A percentile compares a stretch with the other conserved stretches of the same genome.
phyloP scores from a whole-genome alignment of 1,140 invertebrate species.

The Anoplolepis gracilipes region DNA sequence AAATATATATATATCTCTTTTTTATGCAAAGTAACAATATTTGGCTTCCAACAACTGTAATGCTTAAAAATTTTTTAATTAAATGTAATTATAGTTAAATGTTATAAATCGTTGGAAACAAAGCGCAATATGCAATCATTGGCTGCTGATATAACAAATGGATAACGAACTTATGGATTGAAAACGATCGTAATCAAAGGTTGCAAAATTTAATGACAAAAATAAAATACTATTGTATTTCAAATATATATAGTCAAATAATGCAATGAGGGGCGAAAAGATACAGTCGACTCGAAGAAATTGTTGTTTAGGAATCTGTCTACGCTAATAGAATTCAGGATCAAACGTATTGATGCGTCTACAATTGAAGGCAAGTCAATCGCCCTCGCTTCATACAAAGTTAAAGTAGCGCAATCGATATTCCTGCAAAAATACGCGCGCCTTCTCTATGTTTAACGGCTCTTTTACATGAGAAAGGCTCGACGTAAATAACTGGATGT shows the following conservation, averaged over 20 bases:
- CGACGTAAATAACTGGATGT: slow-evolving; percentile 38
- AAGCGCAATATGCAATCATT: background rate
- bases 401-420: slow-evolving; percentile 21
- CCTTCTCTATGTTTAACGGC: slow-evolving; percentile 2
- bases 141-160: background rate
- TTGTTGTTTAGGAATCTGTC: background rate
- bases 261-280: background rate
- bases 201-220: slow-evolving; percentile 14
- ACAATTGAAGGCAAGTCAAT: background rate
- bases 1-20: background rate
- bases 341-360: slow-evolving; percentile 26
- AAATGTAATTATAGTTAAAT: background rate
- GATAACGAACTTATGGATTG: slow-evolving; percentile 7
- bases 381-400: background rate
- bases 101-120: background rate
- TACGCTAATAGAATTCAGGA: slow-evolving; percentile 20
- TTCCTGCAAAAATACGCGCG: slow-evolving; percentile 3
- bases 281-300: background rate
- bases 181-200: slow-evolving; percentile 7
- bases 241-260: background rate
- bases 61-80: too few species aligned
- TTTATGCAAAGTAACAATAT: background rate
- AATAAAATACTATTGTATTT: slow-evolving; percentile 19
- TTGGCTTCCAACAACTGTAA: background rate
- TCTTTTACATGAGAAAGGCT: slow-evolving; percentile 51